Conservation (phyloP, 1,140 invertebrate genomes). For the Caenorhabditis tropicalis region DNA sequence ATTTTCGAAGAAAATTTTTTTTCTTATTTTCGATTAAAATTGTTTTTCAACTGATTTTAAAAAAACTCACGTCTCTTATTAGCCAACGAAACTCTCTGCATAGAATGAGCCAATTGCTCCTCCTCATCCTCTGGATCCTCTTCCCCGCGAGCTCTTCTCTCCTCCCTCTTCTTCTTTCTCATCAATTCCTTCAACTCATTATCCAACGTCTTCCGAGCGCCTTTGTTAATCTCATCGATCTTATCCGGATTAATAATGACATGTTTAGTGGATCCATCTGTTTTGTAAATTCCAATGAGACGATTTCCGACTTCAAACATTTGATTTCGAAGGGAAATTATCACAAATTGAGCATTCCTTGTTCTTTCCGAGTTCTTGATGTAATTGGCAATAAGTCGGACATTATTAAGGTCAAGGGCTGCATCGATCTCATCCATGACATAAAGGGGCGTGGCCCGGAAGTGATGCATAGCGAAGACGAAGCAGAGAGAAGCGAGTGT, state of each 20-base stretch:
- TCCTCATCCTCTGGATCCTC: no score
- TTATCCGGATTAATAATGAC: neutral
- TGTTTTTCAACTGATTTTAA: no score
- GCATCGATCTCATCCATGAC: conserved; percentile 99
- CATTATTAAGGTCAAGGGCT: conserved; percentile 96
- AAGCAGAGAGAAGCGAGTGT: conserved; percentile 93
- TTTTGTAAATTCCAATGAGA: conserved; percentile 92
- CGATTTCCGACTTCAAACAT: conserved; percentile 95
- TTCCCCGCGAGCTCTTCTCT: no score
- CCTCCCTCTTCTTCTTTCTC: no score
- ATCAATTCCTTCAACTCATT: no score
- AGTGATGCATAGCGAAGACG: conserved; percentile 97
- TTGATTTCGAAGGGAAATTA: conserved; percentile 93
- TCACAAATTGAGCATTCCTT: conserved; percentile 97
- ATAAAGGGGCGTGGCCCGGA: conserved; percentile 92
- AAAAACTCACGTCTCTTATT: no score
- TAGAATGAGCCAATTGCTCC: no score
- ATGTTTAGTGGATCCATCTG: neutral
- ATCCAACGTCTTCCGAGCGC: no score
- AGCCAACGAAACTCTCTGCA: no score
- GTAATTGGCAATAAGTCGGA: conserved; percentile 95
- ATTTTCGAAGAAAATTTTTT: no score
- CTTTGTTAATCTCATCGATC: no score
- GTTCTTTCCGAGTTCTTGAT: conserved; percentile 86
- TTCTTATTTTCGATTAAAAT: no score